Percentiles rank a stretch among this genome's conserved stretches.
These are phyloP conservation scores for Percopsis transmontana DNA, from an alignment of 2,113 vertebrate species.

Conservation along the genomic window DNA sequence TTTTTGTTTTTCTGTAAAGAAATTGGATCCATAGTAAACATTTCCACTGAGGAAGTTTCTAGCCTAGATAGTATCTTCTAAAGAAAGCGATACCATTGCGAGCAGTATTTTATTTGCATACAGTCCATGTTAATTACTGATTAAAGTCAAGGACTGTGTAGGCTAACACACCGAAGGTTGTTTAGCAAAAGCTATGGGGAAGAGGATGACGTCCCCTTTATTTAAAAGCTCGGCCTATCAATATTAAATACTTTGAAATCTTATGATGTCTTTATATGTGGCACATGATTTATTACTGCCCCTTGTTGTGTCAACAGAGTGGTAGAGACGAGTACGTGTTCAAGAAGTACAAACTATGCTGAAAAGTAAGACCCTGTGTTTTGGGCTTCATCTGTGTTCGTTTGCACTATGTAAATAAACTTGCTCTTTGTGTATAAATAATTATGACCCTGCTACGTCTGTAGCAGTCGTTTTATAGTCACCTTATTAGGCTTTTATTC, in stretches of 20 bases:
- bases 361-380: conserved; percentile 15
- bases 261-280: conserved; percentile 52
- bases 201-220: conserved; percentile 26
- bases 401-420: neutral
- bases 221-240: conserved; percentile 30
- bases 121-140: no score
- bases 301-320: conserved; percentile 43
- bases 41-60: neutral
- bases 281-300: conserved; percentile 61
- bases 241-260: conserved; percentile 51
- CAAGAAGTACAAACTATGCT: conserved; percentile 20
- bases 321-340: conserved; percentile 12
- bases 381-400: neutral
- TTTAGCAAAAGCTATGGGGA: conserved; percentile 30
- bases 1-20: neutral
- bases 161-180: neutral
- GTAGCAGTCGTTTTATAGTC: no score
- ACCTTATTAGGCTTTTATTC: no score
- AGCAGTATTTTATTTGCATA: no score
- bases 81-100: no score
- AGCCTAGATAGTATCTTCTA: conserved; percentile 2
- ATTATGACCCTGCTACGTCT: no score
- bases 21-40: neutral
- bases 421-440: no score
- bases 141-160: neutral